Conservation (phyloP, 1,140 invertebrate genomes). For the Leptinotarsa undecemlineata region DNA sequence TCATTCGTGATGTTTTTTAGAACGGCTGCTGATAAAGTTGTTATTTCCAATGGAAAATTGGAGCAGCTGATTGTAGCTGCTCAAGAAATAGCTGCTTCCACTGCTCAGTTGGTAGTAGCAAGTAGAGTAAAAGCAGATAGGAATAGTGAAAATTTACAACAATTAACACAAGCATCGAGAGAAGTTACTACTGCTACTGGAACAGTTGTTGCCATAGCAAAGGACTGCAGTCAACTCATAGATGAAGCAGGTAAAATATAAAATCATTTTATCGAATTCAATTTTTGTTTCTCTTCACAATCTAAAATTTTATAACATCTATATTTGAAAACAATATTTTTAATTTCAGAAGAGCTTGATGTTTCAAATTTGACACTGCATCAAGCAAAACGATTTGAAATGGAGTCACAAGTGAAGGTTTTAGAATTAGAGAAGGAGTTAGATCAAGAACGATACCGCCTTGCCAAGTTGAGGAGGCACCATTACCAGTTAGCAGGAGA, state of each 20-base stretch:
- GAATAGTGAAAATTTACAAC: conserved; percentile 75
- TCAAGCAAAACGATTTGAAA: conserved; percentile 92
- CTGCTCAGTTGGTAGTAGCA: conserved; percentile 94
- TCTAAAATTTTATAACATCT: no score
- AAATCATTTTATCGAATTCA: background rate
- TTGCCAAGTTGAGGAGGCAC: conserved; percentile 84
- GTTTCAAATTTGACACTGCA: conserved; percentile 87
- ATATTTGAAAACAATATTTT: background rate
- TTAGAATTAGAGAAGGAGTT: conserved; percentile 90
- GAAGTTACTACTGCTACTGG: conserved; percentile 88
- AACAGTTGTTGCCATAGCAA: conserved; percentile 89
- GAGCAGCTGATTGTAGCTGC: conserved; percentile 94
- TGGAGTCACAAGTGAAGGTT: conserved; percentile 92
- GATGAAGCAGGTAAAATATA: conserved; percentile 64
- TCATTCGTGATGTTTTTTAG: conserved; percentile 58
- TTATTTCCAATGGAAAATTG: conserved; percentile 84
- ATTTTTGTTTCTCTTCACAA: no score
- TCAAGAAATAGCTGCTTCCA: conserved; percentile 95
- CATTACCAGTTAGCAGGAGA: conserved; percentile 89
- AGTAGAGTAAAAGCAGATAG: conserved; percentile 89
- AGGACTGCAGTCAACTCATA: conserved; percentile 82
- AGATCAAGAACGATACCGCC: conserved; percentile 80
- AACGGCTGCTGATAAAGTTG: conserved; percentile 90
- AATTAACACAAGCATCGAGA: conserved; percentile 82
- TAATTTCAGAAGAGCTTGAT: conserved; percentile 80